phyloP scores from a whole-genome alignment of 2,113 vertebrate genomes.

The Coptodon rendalli region DNA sequence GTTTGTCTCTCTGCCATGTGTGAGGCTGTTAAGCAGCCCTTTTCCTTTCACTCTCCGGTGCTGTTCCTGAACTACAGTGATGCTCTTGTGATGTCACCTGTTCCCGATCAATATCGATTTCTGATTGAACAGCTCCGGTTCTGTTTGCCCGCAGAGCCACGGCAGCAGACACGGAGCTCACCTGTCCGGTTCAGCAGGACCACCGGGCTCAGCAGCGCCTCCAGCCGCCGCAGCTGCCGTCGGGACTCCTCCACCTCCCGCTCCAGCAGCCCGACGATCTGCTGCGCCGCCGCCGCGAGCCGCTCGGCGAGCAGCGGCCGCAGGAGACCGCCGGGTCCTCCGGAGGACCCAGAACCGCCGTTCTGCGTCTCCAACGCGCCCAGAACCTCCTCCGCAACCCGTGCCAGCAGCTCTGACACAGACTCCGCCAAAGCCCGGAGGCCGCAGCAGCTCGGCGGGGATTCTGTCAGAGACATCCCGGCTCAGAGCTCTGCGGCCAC shows the following conservation, averaged over 20 bases:
- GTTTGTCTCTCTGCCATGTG: neutral
- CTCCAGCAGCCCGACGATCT: slow-evolving; percentile 7
- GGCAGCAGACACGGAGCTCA: neutral
- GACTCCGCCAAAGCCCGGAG: neutral
- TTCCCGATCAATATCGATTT: neutral
- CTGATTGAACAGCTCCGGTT: neutral
- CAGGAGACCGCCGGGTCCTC: neutral
- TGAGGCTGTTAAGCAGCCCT: neutral
- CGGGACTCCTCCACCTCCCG: slow-evolving; percentile 2
- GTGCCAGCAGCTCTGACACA: slow-evolving; percentile 6
- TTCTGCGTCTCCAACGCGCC: neutral
- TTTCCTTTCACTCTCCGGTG: neutral
- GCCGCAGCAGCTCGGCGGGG: neutral
- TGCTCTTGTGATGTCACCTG: neutral
- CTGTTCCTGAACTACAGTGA: neutral
- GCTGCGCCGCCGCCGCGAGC: neutral
- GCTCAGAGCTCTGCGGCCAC: neutral
- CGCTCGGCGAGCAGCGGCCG: neutral
- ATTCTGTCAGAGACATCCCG: neutral
- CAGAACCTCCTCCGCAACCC: slow-evolving; percentile 7
- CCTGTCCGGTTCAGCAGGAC: slow-evolving; percentile 18
- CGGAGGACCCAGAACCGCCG: neutral
- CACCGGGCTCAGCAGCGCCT: slow-evolving; percentile 20
- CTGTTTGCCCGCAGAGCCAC: neutral
- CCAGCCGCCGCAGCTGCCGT: slow-evolving; percentile 5